phyloP scores from a whole-genome alignment of 2,113 vertebrate genomes.

The Colistium nudipinnis region DNA sequence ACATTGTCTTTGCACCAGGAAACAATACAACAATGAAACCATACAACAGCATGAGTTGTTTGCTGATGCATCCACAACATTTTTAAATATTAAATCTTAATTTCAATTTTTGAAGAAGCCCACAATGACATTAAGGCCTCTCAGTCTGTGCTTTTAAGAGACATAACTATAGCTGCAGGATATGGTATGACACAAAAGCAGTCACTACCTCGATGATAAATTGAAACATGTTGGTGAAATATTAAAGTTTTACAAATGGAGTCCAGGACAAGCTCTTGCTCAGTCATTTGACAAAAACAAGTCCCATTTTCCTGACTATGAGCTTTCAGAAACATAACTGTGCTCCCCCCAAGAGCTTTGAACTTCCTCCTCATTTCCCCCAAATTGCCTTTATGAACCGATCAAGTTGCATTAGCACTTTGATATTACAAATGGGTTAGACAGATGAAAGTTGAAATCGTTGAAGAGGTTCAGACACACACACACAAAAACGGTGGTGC shows the following conservation, averaged over 20 bases:
- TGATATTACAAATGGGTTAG: conserved; percentile 22
- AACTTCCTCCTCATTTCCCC: conserved; percentile 20
- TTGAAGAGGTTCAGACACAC: conserved; percentile 25
- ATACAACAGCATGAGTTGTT: not conserved
- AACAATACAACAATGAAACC: not conserved
- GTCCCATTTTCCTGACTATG: not conserved
- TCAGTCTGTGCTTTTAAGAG: not conserved
- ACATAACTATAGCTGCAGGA: not conserved
- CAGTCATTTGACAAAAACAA: conserved; percentile 23
- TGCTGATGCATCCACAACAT: not conserved
- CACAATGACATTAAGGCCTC: not conserved
- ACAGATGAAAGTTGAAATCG: conserved; percentile 15
- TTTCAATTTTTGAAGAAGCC: not conserved
- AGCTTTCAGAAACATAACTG: conserved; percentile 3
- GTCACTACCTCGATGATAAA: not conserved
- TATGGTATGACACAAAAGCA: too few species aligned
- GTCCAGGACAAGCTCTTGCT: not conserved
- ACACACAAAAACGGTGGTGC: not conserved
- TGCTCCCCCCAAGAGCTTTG: conserved; percentile 13
- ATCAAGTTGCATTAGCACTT: conserved; percentile 16
- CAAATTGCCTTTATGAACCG: conserved; percentile 15
- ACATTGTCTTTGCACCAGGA: not conserved
- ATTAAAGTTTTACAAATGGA: not conserved
- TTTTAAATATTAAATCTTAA: not conserved
- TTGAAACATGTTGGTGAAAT: conserved; percentile 4